phyloP scores from a whole-genome alignment of 1,140 invertebrate genomes.

The Vanessa tameamea region DNA sequence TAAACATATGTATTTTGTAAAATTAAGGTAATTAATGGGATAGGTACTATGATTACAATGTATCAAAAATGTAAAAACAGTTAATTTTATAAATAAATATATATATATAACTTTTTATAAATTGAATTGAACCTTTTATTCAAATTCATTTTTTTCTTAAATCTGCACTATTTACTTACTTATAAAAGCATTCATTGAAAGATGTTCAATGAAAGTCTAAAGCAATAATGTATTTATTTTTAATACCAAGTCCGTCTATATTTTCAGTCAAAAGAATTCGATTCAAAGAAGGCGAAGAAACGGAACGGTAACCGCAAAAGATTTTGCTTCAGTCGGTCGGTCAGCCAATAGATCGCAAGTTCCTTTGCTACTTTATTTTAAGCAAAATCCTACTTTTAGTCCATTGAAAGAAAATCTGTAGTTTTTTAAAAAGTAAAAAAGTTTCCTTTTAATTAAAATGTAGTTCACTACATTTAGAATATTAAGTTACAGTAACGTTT shows the following conservation, averaged over 20 bases:
- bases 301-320: conserved; percentile 52
- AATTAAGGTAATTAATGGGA: too few species aligned
- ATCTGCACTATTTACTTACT: not conserved
- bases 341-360: conserved; percentile 45
- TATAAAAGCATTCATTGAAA: conserved; percentile 1
- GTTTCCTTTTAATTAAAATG: conserved; percentile 7
- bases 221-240: conserved; percentile 34
- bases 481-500: not conserved
- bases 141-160: too few species aligned
- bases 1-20: too few species aligned
- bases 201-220: conserved; percentile 24
- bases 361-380: conserved; percentile 35
- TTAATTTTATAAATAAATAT: too few species aligned
- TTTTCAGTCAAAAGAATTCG: conserved; percentile 46
- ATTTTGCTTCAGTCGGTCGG: conserved; percentile 50
- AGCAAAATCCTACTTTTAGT: conserved; percentile 16
- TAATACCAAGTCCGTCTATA: conserved; percentile 34
- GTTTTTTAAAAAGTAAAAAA: conserved; percentile 19
- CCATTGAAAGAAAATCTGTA: conserved; percentile 25
- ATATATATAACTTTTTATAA: too few species aligned
- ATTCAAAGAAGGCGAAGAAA: conserved; percentile 51
- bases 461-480: not conserved
- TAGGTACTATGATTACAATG: too few species aligned
- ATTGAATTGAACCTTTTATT: too few species aligned
- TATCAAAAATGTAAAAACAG: too few species aligned